phyloP scores from a whole-genome alignment of 2,888 invertebrate species.

The Megaustenia siamemsis region DNA sequence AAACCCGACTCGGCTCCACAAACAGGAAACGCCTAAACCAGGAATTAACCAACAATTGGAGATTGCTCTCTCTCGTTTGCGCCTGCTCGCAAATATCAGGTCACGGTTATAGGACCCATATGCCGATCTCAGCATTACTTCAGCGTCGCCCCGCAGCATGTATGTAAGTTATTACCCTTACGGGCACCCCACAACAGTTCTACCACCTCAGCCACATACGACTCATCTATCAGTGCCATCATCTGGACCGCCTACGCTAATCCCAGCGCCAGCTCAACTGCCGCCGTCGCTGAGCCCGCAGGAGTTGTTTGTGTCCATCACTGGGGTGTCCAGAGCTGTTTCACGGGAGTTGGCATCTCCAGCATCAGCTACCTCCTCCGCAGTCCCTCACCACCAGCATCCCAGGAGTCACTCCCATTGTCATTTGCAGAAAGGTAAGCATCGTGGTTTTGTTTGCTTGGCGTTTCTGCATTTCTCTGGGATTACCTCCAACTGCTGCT shows the following conservation, averaged over 20 bases:
- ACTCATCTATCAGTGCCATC: too few relatives aligned
- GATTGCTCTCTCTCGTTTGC: too few relatives aligned
- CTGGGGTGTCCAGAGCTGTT: background rate
- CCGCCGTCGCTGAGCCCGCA: constrained; percentile 34
- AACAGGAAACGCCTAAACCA: too few relatives aligned
- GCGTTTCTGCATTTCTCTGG: too few relatives aligned
- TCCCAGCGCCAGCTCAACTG: constrained; percentile 13
- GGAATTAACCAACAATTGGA: too few relatives aligned
- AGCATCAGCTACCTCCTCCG: constrained; percentile 26
- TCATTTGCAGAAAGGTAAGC: constrained; percentile 52
- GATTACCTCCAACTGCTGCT: too few relatives aligned
- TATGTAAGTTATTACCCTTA: constrained; percentile 44
- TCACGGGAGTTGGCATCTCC: constrained; percentile 5
- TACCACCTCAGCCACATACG: constrained; percentile 16
- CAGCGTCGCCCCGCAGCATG: constrained; percentile 17
- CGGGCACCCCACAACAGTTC: constrained; percentile 40
- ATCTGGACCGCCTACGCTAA: background rate
- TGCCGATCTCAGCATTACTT: background rate
- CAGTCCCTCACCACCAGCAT: background rate
- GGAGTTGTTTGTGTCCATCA: constrained; percentile 28
- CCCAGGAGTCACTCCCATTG: constrained; percentile 32
- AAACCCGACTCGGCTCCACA: too few relatives aligned
- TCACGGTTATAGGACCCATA: background rate
- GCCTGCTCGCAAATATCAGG: background rate
- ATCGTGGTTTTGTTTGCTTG: too few relatives aligned